These are phyloP conservation scores for Melozone crissalis DNA, from an alignment of 2,113 vertebrate genomes.

Conservation along the genomic window DNA sequence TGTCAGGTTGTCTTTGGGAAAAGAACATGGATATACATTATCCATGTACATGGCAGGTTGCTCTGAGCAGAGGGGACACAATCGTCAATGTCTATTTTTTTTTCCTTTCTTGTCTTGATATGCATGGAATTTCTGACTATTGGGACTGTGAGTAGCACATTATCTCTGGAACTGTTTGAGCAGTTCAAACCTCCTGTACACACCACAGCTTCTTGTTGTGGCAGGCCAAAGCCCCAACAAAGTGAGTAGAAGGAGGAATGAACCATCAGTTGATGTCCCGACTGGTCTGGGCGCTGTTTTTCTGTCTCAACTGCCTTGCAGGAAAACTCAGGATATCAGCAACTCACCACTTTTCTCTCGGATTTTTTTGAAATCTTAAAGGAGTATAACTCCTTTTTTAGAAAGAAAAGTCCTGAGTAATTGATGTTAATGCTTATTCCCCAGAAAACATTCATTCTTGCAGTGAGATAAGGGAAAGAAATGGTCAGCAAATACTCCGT, in stretches of 20 bases:
- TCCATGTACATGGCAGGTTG: fast-evolving
- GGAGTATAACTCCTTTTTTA: not conserved
- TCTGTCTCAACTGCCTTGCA: not conserved
- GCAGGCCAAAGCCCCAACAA: not conserved
- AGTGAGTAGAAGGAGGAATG: not conserved
- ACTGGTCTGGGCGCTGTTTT: not conserved
- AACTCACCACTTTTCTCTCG: not conserved
- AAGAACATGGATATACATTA: not conserved
- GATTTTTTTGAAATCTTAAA: not conserved
- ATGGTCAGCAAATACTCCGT: not conserved
- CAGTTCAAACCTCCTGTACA: not conserved
- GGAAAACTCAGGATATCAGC: not conserved
- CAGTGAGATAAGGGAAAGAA: not conserved
- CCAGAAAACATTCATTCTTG: not conserved
- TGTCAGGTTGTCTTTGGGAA: not conserved
- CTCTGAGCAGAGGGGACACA: fast-evolving
- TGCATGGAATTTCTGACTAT: not conserved
- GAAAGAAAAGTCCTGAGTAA: not conserved
- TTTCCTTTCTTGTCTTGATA: not conserved
- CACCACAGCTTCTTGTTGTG: not conserved
- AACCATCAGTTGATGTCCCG: fast-evolving
- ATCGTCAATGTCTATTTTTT: fast-evolving
- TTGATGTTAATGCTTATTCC: not conserved
- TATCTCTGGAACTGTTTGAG: not conserved
- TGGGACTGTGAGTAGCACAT: not conserved